Evolutionary conservation across 2,797 vertebrate genomes (phyloP).

Genomic region (Sebastiscus albofasciatus): DNA sequence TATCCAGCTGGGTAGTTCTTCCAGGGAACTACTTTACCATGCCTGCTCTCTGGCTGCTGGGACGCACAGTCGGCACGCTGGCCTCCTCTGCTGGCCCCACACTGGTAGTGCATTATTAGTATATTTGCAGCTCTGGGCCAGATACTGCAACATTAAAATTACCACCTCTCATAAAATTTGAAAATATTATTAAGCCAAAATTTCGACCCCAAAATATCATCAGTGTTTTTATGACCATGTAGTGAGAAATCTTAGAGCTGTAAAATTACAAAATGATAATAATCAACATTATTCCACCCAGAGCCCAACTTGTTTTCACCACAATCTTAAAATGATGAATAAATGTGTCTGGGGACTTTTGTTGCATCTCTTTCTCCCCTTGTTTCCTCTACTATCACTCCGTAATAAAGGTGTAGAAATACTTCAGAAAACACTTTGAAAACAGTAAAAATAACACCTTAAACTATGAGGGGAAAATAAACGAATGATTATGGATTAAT

Average conservation of each 20-base stretch:
- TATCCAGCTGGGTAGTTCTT: background rate
- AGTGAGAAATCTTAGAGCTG: background rate
- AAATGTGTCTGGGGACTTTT: background rate
- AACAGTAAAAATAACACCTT: background rate
- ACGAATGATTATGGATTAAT: background rate
- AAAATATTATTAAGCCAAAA: background rate
- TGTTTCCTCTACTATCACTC: background rate
- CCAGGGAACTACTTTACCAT: background rate
- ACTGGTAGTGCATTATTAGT: conserved; percentile 1
- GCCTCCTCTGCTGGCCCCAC: conserved; percentile 51
- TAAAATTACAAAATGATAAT: background rate
- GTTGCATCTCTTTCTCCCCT: background rate
- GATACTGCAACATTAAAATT: background rate
- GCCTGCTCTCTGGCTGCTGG: background rate
- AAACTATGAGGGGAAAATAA: background rate
- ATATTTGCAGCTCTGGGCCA: background rate
- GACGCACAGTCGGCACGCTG: background rate
- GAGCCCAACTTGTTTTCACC: background rate
- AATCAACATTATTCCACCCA: background rate
- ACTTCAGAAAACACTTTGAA: background rate
- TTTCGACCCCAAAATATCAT: background rate
- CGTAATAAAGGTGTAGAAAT: background rate
- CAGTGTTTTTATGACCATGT: background rate
- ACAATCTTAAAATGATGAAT: background rate
- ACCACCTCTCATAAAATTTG: background rate